A percentile compares a stretch with the other conserved stretches of the same genome.
These are phyloP conservation scores for Pluvialis apricaria DNA, from an alignment of 2,113 vertebrate genomes.

Conservation along the genomic window DNA sequence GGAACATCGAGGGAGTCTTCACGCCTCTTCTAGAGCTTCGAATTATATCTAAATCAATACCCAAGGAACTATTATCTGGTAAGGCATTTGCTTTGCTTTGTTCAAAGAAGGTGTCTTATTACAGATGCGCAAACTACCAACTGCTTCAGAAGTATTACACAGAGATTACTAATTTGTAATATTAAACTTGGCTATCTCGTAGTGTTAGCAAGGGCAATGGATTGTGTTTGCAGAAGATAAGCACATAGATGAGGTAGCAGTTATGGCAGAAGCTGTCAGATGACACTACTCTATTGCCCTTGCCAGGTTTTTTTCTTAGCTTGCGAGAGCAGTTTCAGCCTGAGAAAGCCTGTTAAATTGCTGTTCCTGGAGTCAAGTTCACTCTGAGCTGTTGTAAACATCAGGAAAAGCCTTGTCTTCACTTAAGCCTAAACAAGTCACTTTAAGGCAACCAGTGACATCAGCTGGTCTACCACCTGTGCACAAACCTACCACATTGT, in stretches of 20 bases:
- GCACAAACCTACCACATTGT: not conserved
- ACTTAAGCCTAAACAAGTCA: not conserved
- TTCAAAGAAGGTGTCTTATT: not conserved
- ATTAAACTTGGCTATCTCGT: not conserved
- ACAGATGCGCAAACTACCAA: not conserved
- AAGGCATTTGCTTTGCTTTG: conserved; percentile 1
- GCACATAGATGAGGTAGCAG: not conserved
- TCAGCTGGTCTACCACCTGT: not conserved
- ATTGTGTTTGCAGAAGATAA: conserved; percentile 5
- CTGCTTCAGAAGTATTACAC: not conserved
- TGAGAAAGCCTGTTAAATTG: not conserved
- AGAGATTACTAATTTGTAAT: not conserved
- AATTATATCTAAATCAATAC: conserved; percentile 70
- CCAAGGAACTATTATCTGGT: conserved; percentile 85
- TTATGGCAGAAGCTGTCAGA: not conserved
- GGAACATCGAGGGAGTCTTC: conserved; percentile 85
- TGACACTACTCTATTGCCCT: not conserved
- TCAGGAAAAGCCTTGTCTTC: not conserved
- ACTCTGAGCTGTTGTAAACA: not conserved
- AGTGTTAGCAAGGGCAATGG: not conserved
- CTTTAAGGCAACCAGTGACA: not conserved
- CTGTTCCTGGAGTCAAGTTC: not conserved
- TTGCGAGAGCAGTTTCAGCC: not conserved
- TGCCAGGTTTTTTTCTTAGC: not conserved
- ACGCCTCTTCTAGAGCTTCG: conserved; percentile 80